Percentiles rank a stretch among this genome's conserved stretches.
phyloP scores from a whole-genome alignment of 2,113 vertebrate species.

The Eudorcas thomsonii region DNA sequence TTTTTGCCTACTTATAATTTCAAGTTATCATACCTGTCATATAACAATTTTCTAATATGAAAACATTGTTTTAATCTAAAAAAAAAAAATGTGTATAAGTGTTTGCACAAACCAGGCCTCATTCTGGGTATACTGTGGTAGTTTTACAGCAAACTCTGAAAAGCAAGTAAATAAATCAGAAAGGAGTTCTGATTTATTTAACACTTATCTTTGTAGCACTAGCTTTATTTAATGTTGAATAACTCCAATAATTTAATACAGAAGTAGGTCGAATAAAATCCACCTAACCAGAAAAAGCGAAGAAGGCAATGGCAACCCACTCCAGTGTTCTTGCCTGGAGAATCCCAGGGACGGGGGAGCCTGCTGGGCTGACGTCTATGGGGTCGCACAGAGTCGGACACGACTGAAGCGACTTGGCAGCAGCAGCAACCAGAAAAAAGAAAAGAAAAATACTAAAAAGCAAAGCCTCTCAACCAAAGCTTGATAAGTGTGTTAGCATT shows the following conservation, averaged over 20 bases:
- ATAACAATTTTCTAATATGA: neutral
- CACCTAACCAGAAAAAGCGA: neutral
- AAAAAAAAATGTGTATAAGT: neutral
- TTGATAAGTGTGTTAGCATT: neutral
- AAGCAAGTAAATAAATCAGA: neutral
- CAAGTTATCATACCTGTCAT: neutral
- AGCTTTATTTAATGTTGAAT: neutral
- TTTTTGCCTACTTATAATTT: conserved; percentile 11
- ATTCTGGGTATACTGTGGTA: neutral
- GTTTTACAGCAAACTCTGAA: neutral
- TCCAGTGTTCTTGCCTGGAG: too few relatives aligned
- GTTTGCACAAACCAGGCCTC: neutral
- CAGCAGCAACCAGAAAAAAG: neutral
- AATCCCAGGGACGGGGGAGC: too few relatives aligned
- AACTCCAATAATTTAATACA: neutral
- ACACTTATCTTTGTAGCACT: neutral
- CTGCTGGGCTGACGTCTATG: too few relatives aligned
- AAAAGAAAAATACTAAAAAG: neutral
- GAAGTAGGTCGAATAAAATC: neutral
- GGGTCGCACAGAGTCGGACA: too few relatives aligned
- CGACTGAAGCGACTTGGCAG: too few relatives aligned
- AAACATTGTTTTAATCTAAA: neutral
- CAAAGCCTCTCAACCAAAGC: conserved; percentile 15
- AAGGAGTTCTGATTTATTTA: neutral
- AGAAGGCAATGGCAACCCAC: too few relatives aligned